phyloP scores from a whole-genome alignment of 2,113 vertebrate genomes.

The Indri indri region DNA sequence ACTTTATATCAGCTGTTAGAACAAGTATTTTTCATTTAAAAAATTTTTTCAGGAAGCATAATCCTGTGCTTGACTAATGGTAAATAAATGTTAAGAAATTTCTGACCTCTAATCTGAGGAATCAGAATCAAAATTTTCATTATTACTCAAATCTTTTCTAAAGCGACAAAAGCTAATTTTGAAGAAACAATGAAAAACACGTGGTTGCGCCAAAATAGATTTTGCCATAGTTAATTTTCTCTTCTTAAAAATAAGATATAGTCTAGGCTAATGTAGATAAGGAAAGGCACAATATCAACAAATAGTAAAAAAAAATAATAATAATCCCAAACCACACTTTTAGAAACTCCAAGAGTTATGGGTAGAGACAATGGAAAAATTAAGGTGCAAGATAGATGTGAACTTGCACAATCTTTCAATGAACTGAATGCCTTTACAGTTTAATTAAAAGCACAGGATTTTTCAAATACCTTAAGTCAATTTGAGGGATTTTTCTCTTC shows the following conservation, averaged over 20 bases:
- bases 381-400: background rate
- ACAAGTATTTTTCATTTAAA: background rate
- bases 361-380: background rate
- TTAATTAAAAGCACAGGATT: background rate
- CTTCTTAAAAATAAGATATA: background rate
- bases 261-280: background rate
- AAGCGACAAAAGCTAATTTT: conserved; percentile 3
- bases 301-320: background rate
- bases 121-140: background rate
- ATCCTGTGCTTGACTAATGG: background rate
- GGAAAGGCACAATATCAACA: background rate
- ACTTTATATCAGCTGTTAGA: background rate
- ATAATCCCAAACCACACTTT: background rate
- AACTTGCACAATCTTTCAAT: background rate
- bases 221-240: background rate
- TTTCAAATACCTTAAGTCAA: background rate
- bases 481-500: background rate
- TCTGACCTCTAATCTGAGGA: background rate
- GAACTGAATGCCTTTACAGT: background rate
- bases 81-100: background rate
- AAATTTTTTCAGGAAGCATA: background rate
- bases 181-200: background rate
- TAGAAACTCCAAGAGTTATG: background rate
- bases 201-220: background rate
- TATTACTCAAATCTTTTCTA: background rate